Base-by-base conservation (phyloP, 2,797 vertebrate species). In the Tachyglossus aculeatus region DNA sequence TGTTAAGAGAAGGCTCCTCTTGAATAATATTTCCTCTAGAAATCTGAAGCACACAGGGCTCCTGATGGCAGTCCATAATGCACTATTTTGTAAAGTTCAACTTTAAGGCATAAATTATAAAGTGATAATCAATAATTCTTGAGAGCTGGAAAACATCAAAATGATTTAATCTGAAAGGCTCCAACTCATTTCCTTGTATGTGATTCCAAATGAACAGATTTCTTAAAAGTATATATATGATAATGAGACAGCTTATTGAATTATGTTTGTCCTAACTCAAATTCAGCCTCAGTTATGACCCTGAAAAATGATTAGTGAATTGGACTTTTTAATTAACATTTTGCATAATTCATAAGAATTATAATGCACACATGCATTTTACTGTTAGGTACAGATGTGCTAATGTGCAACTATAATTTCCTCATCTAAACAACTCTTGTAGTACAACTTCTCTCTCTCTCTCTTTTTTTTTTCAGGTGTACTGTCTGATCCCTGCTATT, bases 291-390 rank as follows among this genome's bases (percentile, higher is more conserved):
- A 87, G 87, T 89, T 92, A 83, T 92, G 92, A 92, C 91, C 91
- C 88, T 88, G 89, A 85, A 80, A 90, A 87, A 91, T 91, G 88
- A 91, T 91, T 89, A 92, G 91, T 84, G 89, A 92, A 92, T 93
- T 90, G 58, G 68, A 88, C 86, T 88, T 90, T 89, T 92, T 91
- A 92, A 93, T 92, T 93, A 92, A 82, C 84, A 91, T 92, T 92
- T 92, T 94, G 85, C 90, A 93, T 92, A 93, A 94, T 92, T 93
- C 89, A 94, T 92, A 88, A 68, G 79, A 90, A 93, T 93, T 89
- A 84, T 87, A 89, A 88, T 82, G 69, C 71, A 74, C 74, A 90
- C 72, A 71, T 91, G 84, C 82, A 85, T 92, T 88, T 91, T 88
- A 94, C 93, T 92, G 88, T 93, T 88, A 88, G 86, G 86, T 93